Evolutionary conservation across 2,797 vertebrate genomes (phyloP).

Genomic region (Decapterus maruadsi): DNA sequence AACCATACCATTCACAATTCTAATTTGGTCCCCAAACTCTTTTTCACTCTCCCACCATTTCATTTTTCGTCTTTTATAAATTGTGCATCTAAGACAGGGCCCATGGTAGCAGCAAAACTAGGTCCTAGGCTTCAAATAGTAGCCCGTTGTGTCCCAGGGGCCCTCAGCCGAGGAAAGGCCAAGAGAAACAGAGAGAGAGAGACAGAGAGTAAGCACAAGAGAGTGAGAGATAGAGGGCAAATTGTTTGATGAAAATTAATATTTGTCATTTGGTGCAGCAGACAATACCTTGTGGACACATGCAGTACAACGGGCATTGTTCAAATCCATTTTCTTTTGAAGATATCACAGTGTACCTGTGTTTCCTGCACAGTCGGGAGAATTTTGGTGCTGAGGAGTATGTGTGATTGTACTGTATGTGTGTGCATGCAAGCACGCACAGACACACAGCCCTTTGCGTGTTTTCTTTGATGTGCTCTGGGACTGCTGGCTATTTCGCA

Average conservation of each 20-base stretch:
- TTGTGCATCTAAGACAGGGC: conserved; percentile 75
- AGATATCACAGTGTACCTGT: conserved; percentile 54
- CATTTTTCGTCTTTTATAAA: conserved; percentile 78
- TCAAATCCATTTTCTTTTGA: conserved; percentile 81
- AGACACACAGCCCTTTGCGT: background rate
- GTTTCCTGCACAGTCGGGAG: conserved; percentile 33
- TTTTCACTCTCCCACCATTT: conserved; percentile 29
- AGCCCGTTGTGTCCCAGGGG: conserved; percentile 76
- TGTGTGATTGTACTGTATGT: background rate
- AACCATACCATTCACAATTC: conserved; percentile 38
- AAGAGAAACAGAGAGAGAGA: conserved; percentile 63
- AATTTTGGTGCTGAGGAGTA: conserved; percentile 13
- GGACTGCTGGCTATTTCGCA: conserved; percentile 51
- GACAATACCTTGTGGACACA: conserved; percentile 66
- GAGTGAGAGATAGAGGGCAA: conserved; percentile 47
- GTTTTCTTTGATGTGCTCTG: conserved; percentile 55
- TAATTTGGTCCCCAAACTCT: conserved; percentile 37
- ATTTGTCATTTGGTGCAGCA: conserved; percentile 76
- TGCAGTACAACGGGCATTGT: conserved; percentile 69
- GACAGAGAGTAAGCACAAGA: conserved; percentile 29
- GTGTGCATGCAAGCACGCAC: background rate
- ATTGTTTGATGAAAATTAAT: conserved; percentile 75
- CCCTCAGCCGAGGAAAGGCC: conserved; percentile 67
- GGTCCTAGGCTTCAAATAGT: conserved; percentile 82
- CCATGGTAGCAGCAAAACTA: conserved; percentile 75